Conservation (phyloP, 1,140 invertebrate species). For the Rhagoletis pomonella region DNA sequence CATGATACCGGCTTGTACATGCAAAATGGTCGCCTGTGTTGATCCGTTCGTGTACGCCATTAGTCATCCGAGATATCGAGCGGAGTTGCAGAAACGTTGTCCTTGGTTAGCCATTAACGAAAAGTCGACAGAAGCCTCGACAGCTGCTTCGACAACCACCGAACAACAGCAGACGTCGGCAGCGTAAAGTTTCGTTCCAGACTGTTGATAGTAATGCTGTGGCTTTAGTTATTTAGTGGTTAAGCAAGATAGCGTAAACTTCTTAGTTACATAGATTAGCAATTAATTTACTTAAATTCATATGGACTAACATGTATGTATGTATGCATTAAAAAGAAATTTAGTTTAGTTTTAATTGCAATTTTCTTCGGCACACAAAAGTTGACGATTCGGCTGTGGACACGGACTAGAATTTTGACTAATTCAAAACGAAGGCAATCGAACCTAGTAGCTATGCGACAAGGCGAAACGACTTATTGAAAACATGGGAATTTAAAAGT, state of each 20-base stretch:
- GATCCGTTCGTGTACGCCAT: conserved; percentile 93
- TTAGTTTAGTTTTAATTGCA: not conserved
- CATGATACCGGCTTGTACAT: conserved; percentile 89
- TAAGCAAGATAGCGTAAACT: not conserved
- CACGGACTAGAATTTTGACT: not conserved
- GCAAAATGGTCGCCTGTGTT: conserved; percentile 89
- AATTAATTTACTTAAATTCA: not conserved
- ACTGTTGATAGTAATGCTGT: not conserved
- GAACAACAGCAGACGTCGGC: conserved; percentile 70
- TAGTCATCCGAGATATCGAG: conserved; percentile 89
- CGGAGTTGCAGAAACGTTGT: conserved; percentile 79
- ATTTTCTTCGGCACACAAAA: not conserved
- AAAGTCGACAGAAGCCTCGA: conserved; percentile 73
- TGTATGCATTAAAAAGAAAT: not conserved
- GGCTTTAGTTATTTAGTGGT: not conserved
- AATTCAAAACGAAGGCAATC: not conserved
- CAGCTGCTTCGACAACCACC: conserved; percentile 70
- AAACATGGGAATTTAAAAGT: not conserved
- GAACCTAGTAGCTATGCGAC: not conserved
- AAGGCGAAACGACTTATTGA: not conserved
- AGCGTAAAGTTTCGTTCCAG: conserved; percentile 59
- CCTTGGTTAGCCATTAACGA: conserved; percentile 81
- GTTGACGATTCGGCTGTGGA: conserved; percentile 7
- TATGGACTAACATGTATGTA: too few relatives aligned
- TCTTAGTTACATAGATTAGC: not conserved